Conservation (phyloP, 2,888 invertebrate species). For the Nomada ferruginata region DNA sequence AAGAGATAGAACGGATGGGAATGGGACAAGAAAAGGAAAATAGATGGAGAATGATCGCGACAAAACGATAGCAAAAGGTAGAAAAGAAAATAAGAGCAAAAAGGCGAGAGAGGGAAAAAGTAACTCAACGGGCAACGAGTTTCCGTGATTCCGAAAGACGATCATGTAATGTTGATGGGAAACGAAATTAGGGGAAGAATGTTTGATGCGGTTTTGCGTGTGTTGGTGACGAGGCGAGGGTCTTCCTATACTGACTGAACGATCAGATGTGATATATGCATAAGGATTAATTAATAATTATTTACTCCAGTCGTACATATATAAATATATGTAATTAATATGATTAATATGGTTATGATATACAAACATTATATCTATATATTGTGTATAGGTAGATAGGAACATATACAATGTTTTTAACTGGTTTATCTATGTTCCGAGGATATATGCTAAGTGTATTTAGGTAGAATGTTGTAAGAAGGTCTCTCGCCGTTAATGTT, state of each 20-base stretch:
- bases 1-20: slow-evolving; percentile 31
- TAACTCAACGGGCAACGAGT: slow-evolving; percentile 32
- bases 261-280: slow-evolving; percentile 84
- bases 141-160: slow-evolving; percentile 49
- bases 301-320: slow-evolving; percentile 80
- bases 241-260: slow-evolving; percentile 84
- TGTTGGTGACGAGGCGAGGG: slow-evolving; percentile 81
- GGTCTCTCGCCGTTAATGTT: slow-evolving; percentile 75
- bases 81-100: slow-evolving; percentile 4
- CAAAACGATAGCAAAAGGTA: not conserved
- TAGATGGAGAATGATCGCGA: slow-evolving; percentile 9
- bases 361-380: slow-evolving; percentile 80
- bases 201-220: slow-evolving; percentile 61
- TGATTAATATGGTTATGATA: slow-evolving; percentile 76
- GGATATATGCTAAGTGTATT: slow-evolving; percentile 78
- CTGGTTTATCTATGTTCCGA: slow-evolving; percentile 83
- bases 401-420: slow-evolving; percentile 83
- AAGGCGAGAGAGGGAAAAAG: not conserved
- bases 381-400: slow-evolving; percentile 81
- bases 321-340: slow-evolving; percentile 75
- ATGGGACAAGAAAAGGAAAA: slow-evolving; percentile 25
- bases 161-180: slow-evolving; percentile 28
- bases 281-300: slow-evolving; percentile 82
- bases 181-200: slow-evolving; percentile 39
- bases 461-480: slow-evolving; percentile 71